phyloP scores from a whole-genome alignment of 1,140 invertebrate genomes.

The Brachionus plicatilis region DNA sequence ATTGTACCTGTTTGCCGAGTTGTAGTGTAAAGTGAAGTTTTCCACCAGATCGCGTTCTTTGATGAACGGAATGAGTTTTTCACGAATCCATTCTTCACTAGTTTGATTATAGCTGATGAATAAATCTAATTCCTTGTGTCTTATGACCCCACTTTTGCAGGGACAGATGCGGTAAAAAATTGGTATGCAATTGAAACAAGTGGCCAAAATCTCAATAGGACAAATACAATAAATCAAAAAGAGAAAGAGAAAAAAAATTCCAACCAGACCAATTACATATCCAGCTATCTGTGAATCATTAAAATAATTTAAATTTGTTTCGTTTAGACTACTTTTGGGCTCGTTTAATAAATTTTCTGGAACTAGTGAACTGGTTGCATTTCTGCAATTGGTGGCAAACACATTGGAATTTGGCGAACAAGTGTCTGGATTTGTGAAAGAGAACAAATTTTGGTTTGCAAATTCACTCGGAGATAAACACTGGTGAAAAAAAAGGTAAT shows the following conservation, averaged over 20 bases:
- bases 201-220: conserved; percentile 26
- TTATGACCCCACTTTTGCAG: conserved; percentile 11
- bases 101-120: conserved; percentile 34
- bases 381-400: neutral
- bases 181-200: conserved; percentile 7
- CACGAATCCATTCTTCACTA: conserved; percentile 4
- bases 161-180: conserved; percentile 32
- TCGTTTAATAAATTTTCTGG: neutral
- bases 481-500: neutral
- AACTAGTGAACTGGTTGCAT: neutral
- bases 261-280: neutral
- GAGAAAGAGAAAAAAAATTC: neutral
- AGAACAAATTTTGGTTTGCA: neutral
- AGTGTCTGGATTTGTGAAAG: neutral
- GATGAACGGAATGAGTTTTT: conserved; percentile 1
- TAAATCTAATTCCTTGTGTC: conserved; percentile 16
- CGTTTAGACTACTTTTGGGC: neutral
- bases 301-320: neutral
- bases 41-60: neutral
- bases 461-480: conserved; percentile 3
- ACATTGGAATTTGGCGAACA: neutral
- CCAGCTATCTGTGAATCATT: conserved; percentile 30
- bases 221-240: conserved; percentile 8
- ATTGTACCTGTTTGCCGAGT: neutral
- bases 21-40: neutral